phyloP scores from a whole-genome alignment of 1,140 invertebrate genomes.

The Doryteuthis pealeii region DNA sequence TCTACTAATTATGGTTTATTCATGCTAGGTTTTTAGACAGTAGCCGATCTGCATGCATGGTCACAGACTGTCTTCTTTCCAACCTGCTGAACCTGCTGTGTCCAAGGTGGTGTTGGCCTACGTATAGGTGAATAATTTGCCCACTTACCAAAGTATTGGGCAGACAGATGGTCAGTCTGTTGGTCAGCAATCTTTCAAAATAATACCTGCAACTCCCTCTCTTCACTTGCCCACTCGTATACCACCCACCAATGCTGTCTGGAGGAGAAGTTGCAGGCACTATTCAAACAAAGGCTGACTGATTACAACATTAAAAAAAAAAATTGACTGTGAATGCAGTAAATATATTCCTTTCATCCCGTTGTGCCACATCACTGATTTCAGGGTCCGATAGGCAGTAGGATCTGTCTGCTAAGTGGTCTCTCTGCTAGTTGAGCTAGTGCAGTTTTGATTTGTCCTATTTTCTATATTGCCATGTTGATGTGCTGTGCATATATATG shows the following conservation, averaged over 20 bases:
- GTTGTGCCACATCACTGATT: not conserved
- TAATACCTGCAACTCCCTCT: not conserved
- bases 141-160: not conserved
- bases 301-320: not conserved
- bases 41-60: slow-evolving; percentile 11
- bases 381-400: not conserved
- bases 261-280: not conserved
- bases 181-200: not conserved
- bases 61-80: slow-evolving; percentile 9
- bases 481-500: slow-evolving; percentile 5
- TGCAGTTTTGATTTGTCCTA: slow-evolving; percentile 8
- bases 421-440: slow-evolving; percentile 4
- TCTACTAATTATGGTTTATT: slow-evolving; percentile 8
- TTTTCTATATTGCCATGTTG: slow-evolving; percentile 4
- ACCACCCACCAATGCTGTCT: not conserved
- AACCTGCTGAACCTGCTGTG: slow-evolving; percentile 11
- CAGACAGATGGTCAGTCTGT: not conserved
- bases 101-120: not conserved
- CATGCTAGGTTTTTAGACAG: slow-evolving; percentile 16
- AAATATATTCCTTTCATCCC: not conserved
- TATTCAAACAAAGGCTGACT: slow-evolving; percentile 1
- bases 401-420: not conserved
- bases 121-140: not conserved
- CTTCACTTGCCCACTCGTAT: not conserved
- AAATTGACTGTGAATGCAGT: not conserved